Base-by-base conservation (phyloP, 1,140 invertebrate genomes). In the Mya arenaria region DNA sequence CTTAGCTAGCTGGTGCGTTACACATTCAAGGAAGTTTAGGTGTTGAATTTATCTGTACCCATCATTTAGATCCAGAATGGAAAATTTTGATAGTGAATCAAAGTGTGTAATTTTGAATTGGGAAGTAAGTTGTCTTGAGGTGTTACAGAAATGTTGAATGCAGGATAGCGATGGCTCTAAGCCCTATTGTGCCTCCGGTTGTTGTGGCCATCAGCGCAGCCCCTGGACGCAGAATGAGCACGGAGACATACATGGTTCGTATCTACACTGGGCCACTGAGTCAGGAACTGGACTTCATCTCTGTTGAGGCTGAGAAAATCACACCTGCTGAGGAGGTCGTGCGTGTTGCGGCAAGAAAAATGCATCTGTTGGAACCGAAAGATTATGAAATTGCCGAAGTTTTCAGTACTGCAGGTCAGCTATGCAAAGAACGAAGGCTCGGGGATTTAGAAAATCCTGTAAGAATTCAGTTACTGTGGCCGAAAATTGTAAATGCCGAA, bases 341-440 rank as follows among this genome's bases (percentile, higher is more conserved):
- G 48, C 94, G 95, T 77, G 97, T 97, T 90, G 98, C 97, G 78
- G 96, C 96, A 56, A 96, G 97, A 84, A 95, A 96, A 87, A 93
- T 97, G 25, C 94, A 94, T 71, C 94, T 98, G 63, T 94, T 94
- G 84, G 95, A 94, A 87, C 93, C 95, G 89, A 92, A 94, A 84
- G 95, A 95, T 78, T 98, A 96, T 93, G 97, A 98, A 93, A 93
- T 99, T 89, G 97, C 97, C 36, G 98, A 99, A 94, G 97, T 98
- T 19, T 94, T 95, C 75, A 96, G 96, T 25, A 93, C 93, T 3
- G 87, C 90, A n/a, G 93, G 96, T 19, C 95, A 96, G 88, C 96
- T 98, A 91, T 98, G 97, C 91, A 98, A 99, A 91, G 98, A 99
- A 93, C 93, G 98, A 80, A 94, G 97, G 87, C 94, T 99, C 23